phyloP scores from a whole-genome alignment of 2,888 invertebrate species.

The Tenthredo livida region DNA sequence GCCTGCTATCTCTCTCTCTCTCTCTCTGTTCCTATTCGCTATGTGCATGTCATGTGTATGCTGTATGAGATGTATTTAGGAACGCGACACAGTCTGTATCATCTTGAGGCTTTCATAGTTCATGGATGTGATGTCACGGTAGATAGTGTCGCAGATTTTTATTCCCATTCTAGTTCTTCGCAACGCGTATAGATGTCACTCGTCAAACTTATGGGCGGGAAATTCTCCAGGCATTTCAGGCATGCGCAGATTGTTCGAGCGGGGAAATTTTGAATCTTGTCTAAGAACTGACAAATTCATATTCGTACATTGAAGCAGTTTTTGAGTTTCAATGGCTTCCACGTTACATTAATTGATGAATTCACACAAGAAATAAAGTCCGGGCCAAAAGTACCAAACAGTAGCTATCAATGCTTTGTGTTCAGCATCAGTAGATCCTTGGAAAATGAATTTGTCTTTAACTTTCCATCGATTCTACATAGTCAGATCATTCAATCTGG shows the following conservation, averaged over 20 bases:
- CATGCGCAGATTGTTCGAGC: constrained; percentile 1
- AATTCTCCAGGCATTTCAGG: background rate
- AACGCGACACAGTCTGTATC: too few relatives aligned
- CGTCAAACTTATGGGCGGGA: background rate
- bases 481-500: background rate
- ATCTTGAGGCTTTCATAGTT: too few relatives aligned
- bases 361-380: background rate
- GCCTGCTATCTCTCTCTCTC: background rate
- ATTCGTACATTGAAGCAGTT: background rate
- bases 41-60: too few relatives aligned
- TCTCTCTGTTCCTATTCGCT: too few relatives aligned
- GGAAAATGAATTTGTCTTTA: background rate
- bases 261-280: constrained; percentile 18
- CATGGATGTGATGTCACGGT: background rate
- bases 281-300: background rate
- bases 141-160: background rate
- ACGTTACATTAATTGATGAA: background rate
- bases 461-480: background rate
- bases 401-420: background rate
- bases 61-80: too few relatives aligned
- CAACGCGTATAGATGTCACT: background rate
- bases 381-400: background rate
- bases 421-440: background rate
- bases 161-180: background rate
- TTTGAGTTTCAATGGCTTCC: background rate